A percentile compares a stretch with the other conserved stretches of the same genome.
phyloP scores from a whole-genome alignment of 2,113 vertebrate species.

The Chunga burmeisteri region DNA sequence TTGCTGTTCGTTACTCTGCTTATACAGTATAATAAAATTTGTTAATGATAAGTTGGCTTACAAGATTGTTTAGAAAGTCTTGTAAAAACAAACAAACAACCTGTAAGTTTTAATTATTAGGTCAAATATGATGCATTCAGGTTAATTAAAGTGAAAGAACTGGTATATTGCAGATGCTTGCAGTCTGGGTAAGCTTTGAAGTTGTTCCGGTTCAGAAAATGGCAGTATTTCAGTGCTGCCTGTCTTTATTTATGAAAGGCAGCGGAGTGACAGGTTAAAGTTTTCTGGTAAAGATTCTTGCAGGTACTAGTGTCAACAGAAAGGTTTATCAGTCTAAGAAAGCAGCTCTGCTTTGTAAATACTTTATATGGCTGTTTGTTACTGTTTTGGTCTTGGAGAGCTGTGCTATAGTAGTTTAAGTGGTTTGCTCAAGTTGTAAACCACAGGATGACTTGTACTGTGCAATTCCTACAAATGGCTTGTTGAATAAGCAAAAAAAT shows the following conservation, averaged over 20 bases:
- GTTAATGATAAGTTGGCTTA: not conserved
- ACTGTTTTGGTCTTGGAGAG: not conserved
- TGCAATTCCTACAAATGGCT: not conserved
- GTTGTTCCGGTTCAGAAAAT: not conserved
- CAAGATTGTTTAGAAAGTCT: not conserved
- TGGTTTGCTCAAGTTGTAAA: not conserved
- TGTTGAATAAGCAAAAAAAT: constrained; percentile 15
- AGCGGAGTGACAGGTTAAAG: not conserved
- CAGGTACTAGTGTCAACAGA: not conserved
- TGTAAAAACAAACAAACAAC: constrained; percentile 6
- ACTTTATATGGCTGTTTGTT: not conserved
- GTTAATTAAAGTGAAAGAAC: not conserved
- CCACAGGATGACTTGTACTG: not conserved
- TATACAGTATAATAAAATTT: not conserved
- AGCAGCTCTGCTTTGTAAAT: not conserved
- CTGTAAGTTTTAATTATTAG: constrained; percentile 5
- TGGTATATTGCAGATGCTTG: not conserved
- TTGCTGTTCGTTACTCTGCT: not conserved
- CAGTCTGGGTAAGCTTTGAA: not conserved
- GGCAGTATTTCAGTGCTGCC: not conserved
- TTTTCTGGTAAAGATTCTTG: not conserved
- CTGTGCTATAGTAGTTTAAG: not conserved
- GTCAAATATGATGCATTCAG: not conserved
- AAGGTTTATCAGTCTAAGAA: not conserved
- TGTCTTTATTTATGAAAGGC: not conserved